Evolutionary conservation across 1,140 invertebrate genomes (phyloP).

Genomic region (Hyles vespertilio): DNA sequence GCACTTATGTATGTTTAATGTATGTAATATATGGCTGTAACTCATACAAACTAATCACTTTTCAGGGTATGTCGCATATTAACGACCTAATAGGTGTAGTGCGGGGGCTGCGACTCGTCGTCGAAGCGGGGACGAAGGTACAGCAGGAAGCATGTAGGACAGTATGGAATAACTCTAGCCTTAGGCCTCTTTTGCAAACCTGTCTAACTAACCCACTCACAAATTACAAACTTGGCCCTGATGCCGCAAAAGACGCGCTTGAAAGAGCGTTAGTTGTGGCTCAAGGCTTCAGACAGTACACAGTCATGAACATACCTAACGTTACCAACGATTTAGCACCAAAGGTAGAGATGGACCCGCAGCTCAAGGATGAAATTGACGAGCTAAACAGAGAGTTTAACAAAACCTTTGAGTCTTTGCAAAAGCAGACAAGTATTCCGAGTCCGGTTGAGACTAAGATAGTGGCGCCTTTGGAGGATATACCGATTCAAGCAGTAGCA

Average conservation of each 20-base stretch:
- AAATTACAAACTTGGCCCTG: conserved; percentile 40
- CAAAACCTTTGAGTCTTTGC: conserved; percentile 61
- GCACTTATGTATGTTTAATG: neutral
- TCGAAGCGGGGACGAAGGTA: conserved; percentile 76
- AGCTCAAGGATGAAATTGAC: conserved; percentile 58
- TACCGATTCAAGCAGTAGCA: conserved; percentile 24
- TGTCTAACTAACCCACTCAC: conserved; percentile 59
- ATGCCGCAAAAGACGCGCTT: conserved; percentile 46
- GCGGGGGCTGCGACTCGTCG: conserved; percentile 78
- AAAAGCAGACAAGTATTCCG: conserved; percentile 31
- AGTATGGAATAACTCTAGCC: conserved; percentile 80
- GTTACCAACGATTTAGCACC: conserved; percentile 34
- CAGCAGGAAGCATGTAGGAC: conserved; percentile 76
- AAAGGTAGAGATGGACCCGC: conserved; percentile 42
- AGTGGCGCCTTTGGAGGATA: conserved; percentile 37
- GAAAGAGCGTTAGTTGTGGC: conserved; percentile 53
- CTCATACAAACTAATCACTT: conserved; percentile 25
- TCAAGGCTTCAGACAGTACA: conserved; percentile 60
- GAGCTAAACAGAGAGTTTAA: conserved; percentile 64
- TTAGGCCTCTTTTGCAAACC: conserved; percentile 68
- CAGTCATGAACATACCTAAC: conserved; percentile 49
- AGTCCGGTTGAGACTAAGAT: conserved; percentile 13
- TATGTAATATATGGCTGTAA: conserved; percentile 5
- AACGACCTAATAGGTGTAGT: conserved; percentile 79
- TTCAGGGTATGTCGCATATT: conserved; percentile 76